Evolutionary conservation across 2,113 vertebrate genomes (phyloP).

Genomic region (Anser brachyrhynchus): DNA sequence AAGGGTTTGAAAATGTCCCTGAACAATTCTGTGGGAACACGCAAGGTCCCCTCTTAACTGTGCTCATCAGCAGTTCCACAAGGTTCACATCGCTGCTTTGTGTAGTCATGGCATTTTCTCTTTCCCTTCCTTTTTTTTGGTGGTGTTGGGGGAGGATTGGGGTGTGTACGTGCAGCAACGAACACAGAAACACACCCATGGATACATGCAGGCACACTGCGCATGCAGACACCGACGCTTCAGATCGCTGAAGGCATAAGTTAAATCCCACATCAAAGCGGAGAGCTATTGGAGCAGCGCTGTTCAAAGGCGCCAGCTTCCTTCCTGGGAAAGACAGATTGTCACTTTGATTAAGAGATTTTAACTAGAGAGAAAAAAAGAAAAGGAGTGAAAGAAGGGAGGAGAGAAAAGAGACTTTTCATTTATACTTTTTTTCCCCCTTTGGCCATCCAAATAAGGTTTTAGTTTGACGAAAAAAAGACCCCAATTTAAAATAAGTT

Average conservation of each 20-base stretch:
- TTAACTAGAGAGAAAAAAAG: not conserved
- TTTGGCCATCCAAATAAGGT: conserved; percentile 48
- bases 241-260: conserved; percentile 55
- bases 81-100: not conserved
- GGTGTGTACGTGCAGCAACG: not conserved
- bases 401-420: not conserved
- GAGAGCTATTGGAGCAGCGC: conserved; percentile 34
- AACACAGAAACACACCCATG: not conserved
- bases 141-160: not conserved
- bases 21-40: not conserved
- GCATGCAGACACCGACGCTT: not conserved
- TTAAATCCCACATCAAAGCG: conserved; percentile 76
- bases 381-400: conserved; percentile 9
- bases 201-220: not conserved
- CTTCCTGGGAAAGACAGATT: conserved; percentile 70
- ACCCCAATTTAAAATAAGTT: conserved; percentile 49
- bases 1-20: not conserved
- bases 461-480: conserved; percentile 33
- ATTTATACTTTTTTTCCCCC: conserved; percentile 11
- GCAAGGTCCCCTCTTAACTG: not conserved
- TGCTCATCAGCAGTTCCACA: not conserved
- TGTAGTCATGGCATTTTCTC: not conserved
- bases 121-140: not conserved
- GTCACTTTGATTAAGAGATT: conserved; percentile 75
- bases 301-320: conserved; percentile 58